Conservation (phyloP, 2,888 invertebrate genomes). For the Chloroclysta siterata region DNA sequence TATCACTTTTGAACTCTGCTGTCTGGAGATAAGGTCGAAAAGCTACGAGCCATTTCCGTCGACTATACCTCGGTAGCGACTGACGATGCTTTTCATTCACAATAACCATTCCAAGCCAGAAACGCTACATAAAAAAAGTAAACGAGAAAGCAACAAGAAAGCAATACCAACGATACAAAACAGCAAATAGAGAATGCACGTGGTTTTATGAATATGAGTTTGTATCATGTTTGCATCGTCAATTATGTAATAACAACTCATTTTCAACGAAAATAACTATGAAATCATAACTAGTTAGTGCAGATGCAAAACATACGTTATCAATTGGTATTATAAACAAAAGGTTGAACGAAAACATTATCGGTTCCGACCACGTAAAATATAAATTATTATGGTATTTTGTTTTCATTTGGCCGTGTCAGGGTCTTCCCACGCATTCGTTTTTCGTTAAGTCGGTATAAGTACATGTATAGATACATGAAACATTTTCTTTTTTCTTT, state of each 20-base stretch:
- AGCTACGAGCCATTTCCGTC: constrained; percentile 14
- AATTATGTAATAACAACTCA: constrained; percentile 3
- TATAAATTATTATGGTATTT: constrained; percentile 14
- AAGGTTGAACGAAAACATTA: constrained; percentile 11
- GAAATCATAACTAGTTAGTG: constrained; percentile 21
- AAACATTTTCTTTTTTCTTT: constrained; percentile 6
- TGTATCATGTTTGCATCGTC: background rate
- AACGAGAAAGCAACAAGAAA: constrained; percentile 21
- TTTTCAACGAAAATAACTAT: constrained; percentile 23
- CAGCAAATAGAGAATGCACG: constrained; percentile 7
- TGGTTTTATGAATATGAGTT: constrained; percentile 6
- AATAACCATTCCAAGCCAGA: constrained; percentile 37
- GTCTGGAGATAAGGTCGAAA: constrained; percentile 29
- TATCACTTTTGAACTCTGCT: constrained; percentile 31
- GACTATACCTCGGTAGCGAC: constrained; percentile 20
- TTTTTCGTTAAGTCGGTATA: background rate
- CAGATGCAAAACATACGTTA: constrained; percentile 32
- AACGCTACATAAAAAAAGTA: constrained; percentile 33
- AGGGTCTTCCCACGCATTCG: background rate
- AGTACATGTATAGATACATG: background rate
- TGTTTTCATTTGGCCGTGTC: constrained; percentile 12
- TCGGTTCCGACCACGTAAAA: constrained; percentile 18
- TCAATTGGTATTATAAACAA: constrained; percentile 44
- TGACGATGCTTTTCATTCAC: constrained; percentile 35
- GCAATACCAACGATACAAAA: constrained; percentile 14